Evolutionary conservation across 1,140 invertebrate genomes (phyloP).

Genomic region (Paraescarpia echinospica): DNA sequence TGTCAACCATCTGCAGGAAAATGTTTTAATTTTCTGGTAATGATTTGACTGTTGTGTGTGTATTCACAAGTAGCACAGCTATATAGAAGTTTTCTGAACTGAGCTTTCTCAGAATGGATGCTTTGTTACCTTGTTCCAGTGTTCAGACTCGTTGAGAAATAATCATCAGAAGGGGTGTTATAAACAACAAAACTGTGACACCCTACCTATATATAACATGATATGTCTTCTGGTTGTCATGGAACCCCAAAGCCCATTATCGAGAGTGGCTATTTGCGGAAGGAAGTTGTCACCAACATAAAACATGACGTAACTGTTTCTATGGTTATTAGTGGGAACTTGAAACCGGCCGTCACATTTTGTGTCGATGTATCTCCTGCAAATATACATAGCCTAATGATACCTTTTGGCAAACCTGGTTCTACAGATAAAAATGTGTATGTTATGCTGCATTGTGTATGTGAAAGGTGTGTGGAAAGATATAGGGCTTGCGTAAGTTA

Average conservation of each 20-base stretch:
- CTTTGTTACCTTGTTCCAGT: no score
- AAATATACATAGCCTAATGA: neutral
- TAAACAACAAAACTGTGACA: neutral
- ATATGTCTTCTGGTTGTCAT: neutral
- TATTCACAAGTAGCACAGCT: neutral
- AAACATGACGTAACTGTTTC: neutral
- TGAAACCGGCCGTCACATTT: neutral
- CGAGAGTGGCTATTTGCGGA: neutral
- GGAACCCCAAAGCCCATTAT: neutral
- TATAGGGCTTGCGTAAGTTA: neutral
- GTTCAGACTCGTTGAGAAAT: neutral
- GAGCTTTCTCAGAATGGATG: no score
- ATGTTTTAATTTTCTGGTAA: neutral
- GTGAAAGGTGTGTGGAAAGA: neutral
- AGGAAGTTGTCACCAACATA: neutral
- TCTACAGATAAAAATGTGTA: neutral
- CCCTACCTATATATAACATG: neutral
- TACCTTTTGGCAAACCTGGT: neutral
- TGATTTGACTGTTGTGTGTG: neutral
- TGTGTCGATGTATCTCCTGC: neutral
- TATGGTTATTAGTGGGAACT: neutral
- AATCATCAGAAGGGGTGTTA: neutral
- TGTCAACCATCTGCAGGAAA: neutral
- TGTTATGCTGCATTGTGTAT: neutral
- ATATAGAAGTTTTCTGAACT: neutral